phyloP scores from a whole-genome alignment of 1,140 invertebrate genomes.

The Drosophila kanapiae region DNA sequence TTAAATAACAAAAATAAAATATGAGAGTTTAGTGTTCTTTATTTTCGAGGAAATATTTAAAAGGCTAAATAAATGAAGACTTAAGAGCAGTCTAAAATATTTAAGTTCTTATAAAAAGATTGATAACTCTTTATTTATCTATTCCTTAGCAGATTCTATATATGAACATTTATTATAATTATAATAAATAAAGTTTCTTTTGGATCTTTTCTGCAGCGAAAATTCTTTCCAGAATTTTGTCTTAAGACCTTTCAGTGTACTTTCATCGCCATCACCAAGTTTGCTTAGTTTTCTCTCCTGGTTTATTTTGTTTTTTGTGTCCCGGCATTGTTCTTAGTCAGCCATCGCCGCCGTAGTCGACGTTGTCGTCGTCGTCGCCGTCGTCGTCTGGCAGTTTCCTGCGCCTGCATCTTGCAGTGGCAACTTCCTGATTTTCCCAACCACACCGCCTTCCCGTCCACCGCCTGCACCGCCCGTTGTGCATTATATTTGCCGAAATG shows the following conservation, averaged over 20 bases:
- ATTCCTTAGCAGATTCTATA: background rate
- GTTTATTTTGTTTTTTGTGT: conserved; percentile 42
- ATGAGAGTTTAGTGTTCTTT: background rate
- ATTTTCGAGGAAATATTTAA: background rate
- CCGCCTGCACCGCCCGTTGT: conserved; percentile 39
- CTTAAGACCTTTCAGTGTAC: background rate
- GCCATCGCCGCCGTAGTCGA: conserved; percentile 27
- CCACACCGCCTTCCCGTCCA: conserved; percentile 18
- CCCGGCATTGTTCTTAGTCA: conserved; percentile 72
- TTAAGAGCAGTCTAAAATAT: background rate
- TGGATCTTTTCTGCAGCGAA: background rate
- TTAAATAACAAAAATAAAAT: background rate
- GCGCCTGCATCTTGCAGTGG: conserved; percentile 66
- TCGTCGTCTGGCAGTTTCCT: conserved; percentile 31
- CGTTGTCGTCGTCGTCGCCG: conserved; percentile 14
- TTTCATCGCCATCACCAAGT: conserved; percentile 37
- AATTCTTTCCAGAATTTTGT: background rate
- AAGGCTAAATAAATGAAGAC: no score
- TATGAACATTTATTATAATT: background rate
- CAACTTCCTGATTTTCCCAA: conserved; percentile 74
- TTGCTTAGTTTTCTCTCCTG: conserved; percentile 50
- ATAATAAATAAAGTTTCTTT: background rate
- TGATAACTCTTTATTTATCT: background rate
- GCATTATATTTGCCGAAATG: conserved; percentile 81
- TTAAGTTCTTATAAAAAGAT: background rate